Evolutionary conservation across 2,113 vertebrate genomes (phyloP), one percentile per base, ranked within the genome.

Genomic region (Mixornis gularis): DNA sequence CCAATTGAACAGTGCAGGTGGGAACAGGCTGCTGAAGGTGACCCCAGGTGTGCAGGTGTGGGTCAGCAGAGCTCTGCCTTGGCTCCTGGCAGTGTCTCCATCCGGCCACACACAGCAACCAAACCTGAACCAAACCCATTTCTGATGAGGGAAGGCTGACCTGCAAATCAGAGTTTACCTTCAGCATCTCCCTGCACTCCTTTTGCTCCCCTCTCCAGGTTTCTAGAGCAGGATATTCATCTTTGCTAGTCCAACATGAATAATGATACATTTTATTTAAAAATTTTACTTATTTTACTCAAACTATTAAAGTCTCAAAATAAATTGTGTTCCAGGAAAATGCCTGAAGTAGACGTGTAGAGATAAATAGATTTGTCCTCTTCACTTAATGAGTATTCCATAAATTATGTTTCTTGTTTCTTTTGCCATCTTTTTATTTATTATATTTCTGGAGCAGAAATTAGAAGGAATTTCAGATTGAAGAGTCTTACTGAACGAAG

Each of bases 31-130:
- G 32, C 30, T 32, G 41, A 16, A 30, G 21, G 20, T 6, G 62
- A 77, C 3, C 49, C 69, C 53, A 30, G 44, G 2, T 3, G 27
- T 12, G n/a, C 49, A 82, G 59, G 19, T 3, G 22, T 1, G 2
- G 11, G 38, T 7, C 3, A 26, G 64, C 49, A 74, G 62, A 55
- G 43, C 27, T 49, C 43, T 48, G 56, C 49, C 49, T 24, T 14
- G 30, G 34, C 56, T 68, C 12, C 11, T 6, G 22, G 10, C 43
- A 25, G 0, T 3, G 17, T 10, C 29, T 18, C 30, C 30, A 0
- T 9, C 29, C 81, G 48, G 18, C 36, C 64, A 48, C 68, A 62
- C 9, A 40, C 13, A 56, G 30, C 58, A 72, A 26, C 43, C 55
- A 46, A 63, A n/a, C 46, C 55, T 38, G 38, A 38, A 38, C 38